Percentiles rank a stretch among this genome's conserved stretches.
phyloP scores from a whole-genome alignment of 1,140 invertebrate species.

The Papilio aristodemus region DNA sequence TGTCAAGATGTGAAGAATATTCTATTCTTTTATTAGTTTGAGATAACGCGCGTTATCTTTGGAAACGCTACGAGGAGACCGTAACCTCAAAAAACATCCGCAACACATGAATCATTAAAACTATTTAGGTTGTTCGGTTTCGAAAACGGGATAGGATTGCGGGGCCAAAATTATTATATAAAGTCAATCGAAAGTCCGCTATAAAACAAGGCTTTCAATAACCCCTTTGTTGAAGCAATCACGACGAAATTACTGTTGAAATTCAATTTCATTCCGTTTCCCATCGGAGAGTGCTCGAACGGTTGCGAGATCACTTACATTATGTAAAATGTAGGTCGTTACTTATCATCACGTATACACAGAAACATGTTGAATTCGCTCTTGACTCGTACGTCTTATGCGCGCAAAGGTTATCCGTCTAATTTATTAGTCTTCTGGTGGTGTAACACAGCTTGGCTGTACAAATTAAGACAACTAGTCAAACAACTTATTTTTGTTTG shows the following conservation, averaged over 20 bases:
- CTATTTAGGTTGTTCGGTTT: slow-evolving; percentile 38
- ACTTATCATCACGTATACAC: slow-evolving; percentile 26
- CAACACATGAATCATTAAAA: slow-evolving; percentile 42
- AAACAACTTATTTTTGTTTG: no score
- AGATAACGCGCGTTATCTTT: slow-evolving; percentile 40
- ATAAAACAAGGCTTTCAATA: slow-evolving; percentile 28
- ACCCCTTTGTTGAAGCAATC: slow-evolving; percentile 33
- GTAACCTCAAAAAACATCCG: slow-evolving; percentile 62
- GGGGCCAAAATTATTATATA: slow-evolving; percentile 38
- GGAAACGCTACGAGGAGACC: slow-evolving; percentile 44
- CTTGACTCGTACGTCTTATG: slow-evolving; percentile 14
- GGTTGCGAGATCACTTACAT: slow-evolving; percentile 27
- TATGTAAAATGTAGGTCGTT: slow-evolving; percentile 18
- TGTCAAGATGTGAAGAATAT: slow-evolving; percentile 13
- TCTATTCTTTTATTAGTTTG: slow-evolving; percentile 26
- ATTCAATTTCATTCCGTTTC: slow-evolving; percentile 20
- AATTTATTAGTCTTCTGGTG: slow-evolving; percentile 11
- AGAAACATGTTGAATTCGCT: slow-evolving; percentile 25
- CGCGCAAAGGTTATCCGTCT: slow-evolving; percentile 17
- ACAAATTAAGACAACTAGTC: no score
- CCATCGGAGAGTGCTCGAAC: slow-evolving; percentile 22
- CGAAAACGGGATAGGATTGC: slow-evolving; percentile 35
- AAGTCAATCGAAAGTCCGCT: slow-evolving; percentile 35
- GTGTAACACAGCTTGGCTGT: background rate
- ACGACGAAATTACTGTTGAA: slow-evolving; percentile 33